A percentile compares a stretch with the other conserved stretches of the same genome.
phyloP scores from a whole-genome alignment of 2,888 invertebrate genomes.

The Orchesella flavescens region DNA sequence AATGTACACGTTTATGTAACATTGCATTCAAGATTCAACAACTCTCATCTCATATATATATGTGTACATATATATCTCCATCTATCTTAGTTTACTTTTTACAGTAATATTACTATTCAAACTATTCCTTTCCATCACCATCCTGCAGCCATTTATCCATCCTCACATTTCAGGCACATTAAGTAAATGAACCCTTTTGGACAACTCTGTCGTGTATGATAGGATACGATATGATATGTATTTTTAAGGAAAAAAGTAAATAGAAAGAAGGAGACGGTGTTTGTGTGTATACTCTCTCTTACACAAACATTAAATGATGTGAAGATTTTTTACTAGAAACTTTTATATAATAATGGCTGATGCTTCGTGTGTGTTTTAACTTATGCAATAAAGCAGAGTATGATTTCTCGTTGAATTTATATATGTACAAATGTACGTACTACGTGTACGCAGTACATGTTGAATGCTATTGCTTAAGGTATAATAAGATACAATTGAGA shows the following conservation, averaged over 20 bases:
- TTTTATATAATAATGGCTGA: slow-evolving; percentile 44
- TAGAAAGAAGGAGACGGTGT: background rate
- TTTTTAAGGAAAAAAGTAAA: slow-evolving; percentile 24
- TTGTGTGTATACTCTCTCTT: background rate
- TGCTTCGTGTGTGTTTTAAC: slow-evolving; percentile 22
- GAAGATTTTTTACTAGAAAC: slow-evolving; percentile 40
- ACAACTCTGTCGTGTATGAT: slow-evolving; percentile 27
- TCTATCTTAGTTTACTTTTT: no score
- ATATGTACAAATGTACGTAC: background rate
- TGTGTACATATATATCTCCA: no score
- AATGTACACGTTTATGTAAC: background rate
- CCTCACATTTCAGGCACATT: slow-evolving; percentile 42
- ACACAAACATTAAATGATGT: slow-evolving; percentile 35
- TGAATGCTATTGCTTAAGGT: slow-evolving; percentile 47
- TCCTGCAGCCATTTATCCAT: slow-evolving; percentile 53
- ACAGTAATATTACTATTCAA: slow-evolving; percentile 6
- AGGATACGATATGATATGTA: slow-evolving; percentile 1
- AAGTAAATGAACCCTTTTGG: slow-evolving; percentile 58
- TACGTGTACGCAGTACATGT: slow-evolving; percentile 29
- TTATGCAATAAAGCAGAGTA: slow-evolving; percentile 25
- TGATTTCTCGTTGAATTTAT: slow-evolving; percentile 34
- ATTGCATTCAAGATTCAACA: no score
- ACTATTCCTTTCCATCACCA: slow-evolving; percentile 42
- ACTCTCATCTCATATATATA: no score
- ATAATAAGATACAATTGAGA: slow-evolving; percentile 34